Conservation (phyloP, 2,888 invertebrate species). For the Cerastis rubricosa region DNA sequence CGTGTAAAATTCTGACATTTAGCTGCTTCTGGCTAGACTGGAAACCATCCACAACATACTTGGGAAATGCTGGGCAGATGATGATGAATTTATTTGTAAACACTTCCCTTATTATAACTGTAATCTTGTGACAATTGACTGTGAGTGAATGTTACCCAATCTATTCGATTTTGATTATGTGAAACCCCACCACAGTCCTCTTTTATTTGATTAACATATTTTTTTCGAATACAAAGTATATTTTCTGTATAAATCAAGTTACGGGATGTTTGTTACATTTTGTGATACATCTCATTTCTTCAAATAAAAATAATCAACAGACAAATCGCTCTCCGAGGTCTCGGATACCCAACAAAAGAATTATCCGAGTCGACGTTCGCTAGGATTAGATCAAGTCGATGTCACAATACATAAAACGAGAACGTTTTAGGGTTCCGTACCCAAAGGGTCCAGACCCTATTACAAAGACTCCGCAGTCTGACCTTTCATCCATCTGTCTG, state of each 20-base stretch:
- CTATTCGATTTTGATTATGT: too few species aligned
- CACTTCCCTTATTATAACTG: not conserved
- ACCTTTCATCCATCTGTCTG: not conserved
- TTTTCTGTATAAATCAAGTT: conserved; percentile 6
- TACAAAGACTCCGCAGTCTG: not conserved
- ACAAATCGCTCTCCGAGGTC: conserved; percentile 3
- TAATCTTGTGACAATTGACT: not conserved
- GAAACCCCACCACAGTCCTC: not conserved
- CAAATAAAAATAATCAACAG: conserved; percentile 45
- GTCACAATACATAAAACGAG: conserved; percentile 22
- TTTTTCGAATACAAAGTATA: not conserved
- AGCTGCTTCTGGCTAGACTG: not conserved
- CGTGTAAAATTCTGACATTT: not conserved
- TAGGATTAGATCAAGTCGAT: conserved; percentile 36
- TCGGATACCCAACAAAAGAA: conserved; percentile 45
- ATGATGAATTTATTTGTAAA: not conserved
- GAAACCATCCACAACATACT: not conserved
- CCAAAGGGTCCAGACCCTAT: not conserved
- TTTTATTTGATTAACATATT: not conserved
- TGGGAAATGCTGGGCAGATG: not conserved
- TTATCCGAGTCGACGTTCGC: conserved; percentile 27
- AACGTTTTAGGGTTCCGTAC: conserved; percentile 8
- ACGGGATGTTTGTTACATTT: conserved; percentile 18
- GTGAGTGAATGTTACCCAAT: not conserved
- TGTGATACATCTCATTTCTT: conserved; percentile 36